phyloP scores from a whole-genome alignment of 2,888 invertebrate genomes.

The Drosophila peninsularis region DNA sequence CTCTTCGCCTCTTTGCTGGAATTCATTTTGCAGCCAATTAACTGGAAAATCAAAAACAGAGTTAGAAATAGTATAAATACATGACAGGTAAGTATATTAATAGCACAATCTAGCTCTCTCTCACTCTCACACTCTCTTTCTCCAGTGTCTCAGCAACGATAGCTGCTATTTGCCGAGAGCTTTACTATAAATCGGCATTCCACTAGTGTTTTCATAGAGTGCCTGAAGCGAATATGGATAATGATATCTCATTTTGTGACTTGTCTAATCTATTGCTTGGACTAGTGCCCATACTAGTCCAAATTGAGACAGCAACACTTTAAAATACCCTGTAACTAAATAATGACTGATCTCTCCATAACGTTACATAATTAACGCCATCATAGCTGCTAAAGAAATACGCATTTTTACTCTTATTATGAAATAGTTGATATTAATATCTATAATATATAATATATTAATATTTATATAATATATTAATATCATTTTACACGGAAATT shows the following conservation, averaged over 20 bases:
- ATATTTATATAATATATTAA: too few species aligned
- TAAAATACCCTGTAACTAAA: neutral
- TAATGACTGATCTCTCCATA: too few species aligned
- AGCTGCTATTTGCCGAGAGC: conserved; percentile 33
- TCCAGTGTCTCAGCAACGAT: conserved; percentile 4
- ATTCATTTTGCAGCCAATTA: conserved; percentile 71
- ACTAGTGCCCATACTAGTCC: neutral
- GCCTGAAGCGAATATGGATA: conserved; percentile 42
- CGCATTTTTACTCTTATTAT: too few species aligned
- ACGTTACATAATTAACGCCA: too few species aligned
- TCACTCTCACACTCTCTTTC: neutral
- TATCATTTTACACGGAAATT: too few species aligned
- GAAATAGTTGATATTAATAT: too few species aligned
- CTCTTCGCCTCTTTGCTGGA: conserved; percentile 76
- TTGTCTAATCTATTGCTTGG: conserved; percentile 48
- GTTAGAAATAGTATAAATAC: conserved; percentile 9
- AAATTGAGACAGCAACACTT: neutral
- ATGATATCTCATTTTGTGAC: conserved; percentile 47
- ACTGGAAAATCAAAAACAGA: conserved; percentile 37
- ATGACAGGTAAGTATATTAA: conserved; percentile 20
- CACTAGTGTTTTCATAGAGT: conserved; percentile 20
- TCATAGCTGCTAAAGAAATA: too few species aligned
- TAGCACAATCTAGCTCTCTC: conserved; percentile 16
- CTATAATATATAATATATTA: too few species aligned
- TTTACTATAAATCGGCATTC: conserved; percentile 38